Percentiles rank a stretch among this genome's conserved stretches.
Evolutionary conservation across 2,113 vertebrate species (phyloP).

Genomic region (Macrotis lagotis): DNA sequence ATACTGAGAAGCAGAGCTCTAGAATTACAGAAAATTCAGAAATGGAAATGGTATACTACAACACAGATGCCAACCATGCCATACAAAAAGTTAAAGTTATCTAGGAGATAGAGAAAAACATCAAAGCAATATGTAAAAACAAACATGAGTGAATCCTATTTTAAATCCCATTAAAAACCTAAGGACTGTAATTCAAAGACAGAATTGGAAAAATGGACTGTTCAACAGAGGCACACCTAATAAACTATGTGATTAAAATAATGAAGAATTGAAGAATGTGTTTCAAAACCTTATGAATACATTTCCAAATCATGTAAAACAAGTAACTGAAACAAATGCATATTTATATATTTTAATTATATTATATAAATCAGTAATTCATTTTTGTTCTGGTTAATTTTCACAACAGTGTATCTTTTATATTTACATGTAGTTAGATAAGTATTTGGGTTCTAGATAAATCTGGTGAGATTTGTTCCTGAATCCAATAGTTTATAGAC

Average conservation of each 20-base stretch:
- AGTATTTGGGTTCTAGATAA: slow-evolving; percentile 2
- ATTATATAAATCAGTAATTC: background rate
- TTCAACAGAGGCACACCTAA: background rate
- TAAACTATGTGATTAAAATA: background rate
- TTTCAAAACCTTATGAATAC: background rate
- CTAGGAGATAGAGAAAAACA: background rate
- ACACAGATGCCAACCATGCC: background rate
- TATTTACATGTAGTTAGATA: background rate
- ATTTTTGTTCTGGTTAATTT: background rate
- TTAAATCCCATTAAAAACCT: background rate
- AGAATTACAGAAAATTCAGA: background rate
- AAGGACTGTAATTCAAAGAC: background rate
- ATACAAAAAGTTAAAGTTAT: background rate
- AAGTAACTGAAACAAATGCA: background rate
- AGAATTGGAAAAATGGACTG: background rate
- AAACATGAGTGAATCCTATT: background rate
- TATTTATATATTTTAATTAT: background rate
- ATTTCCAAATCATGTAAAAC: background rate
- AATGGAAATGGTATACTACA: background rate
- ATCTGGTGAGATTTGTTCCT: slow-evolving; percentile 20
- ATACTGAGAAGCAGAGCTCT: too few relatives aligned
- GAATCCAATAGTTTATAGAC: background rate
- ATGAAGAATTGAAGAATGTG: background rate
- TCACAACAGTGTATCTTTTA: background rate
- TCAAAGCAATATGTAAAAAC: background rate